These are phyloP conservation scores for Microdon myrmicae DNA, from an alignment of 2,888 invertebrate genomes.

Conservation along the genomic window DNA sequence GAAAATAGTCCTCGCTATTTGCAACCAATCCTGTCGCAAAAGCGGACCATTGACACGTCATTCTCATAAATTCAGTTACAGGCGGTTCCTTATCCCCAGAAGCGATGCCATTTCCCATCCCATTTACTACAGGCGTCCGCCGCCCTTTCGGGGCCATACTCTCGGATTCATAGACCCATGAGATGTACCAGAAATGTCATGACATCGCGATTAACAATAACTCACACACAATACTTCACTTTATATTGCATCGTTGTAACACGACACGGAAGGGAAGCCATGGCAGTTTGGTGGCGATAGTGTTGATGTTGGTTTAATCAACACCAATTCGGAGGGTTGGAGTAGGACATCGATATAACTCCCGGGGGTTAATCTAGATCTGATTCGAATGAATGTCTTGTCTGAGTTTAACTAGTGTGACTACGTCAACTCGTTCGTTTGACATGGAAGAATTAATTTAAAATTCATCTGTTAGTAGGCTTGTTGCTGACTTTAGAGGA, in stretches of 20 bases:
- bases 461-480: conserved; percentile 36
- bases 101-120: conserved; percentile 2
- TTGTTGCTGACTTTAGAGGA: not conserved
- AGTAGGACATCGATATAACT: conserved; percentile 16
- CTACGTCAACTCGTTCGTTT: conserved; percentile 13
- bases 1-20: conserved; percentile 11
- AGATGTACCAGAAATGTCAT: conserved; percentile 47
- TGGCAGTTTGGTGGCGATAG: conserved; percentile 24
- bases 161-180: not conserved
- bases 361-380: conserved; percentile 30
- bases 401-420: conserved; percentile 9
- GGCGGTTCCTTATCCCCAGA: conserved; percentile 11
- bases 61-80: conserved; percentile 27
- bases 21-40: not conserved
- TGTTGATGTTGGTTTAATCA: conserved; percentile 15
- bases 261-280: no score
- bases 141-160: conserved; percentile 1
- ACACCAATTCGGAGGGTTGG: conserved; percentile 6
- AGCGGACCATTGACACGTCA: not conserved
- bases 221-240: conserved; percentile 51
- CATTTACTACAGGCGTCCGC: not conserved
- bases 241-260: conserved; percentile 46
- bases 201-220: conserved; percentile 50
- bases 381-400: conserved; percentile 37
- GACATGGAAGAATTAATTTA: conserved; percentile 38